Evolutionary conservation across 2,797 vertebrate genomes (phyloP).

Genomic region (Mergus octosetaceus): DNA sequence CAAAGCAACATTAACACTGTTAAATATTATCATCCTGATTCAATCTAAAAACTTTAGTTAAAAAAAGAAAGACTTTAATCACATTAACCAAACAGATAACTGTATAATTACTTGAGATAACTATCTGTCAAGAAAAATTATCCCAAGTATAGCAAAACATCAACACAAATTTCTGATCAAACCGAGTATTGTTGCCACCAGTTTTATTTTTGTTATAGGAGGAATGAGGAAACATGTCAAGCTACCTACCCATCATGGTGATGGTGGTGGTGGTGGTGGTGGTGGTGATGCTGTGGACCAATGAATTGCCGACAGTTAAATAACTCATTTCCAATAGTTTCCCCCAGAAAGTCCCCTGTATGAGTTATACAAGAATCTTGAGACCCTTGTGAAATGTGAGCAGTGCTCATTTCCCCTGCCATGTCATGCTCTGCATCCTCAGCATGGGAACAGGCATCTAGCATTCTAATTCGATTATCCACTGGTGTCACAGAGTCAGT

Average conservation of each 20-base stretch:
- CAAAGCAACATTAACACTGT: background rate
- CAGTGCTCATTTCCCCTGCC: slow-evolving; percentile 83
- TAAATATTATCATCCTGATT: background rate
- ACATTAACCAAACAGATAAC: background rate
- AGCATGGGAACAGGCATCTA: slow-evolving; percentile 86
- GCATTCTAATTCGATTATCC: slow-evolving; percentile 88
- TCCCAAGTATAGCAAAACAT: background rate
- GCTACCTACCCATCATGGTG: slow-evolving; percentile 89
- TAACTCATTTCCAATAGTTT: slow-evolving; percentile 92
- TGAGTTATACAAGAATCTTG: slow-evolving; percentile 92
- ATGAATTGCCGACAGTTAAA: slow-evolving; percentile 97
- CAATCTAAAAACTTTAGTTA: background rate
- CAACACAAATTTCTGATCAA: background rate
- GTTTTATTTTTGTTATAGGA: background rate
- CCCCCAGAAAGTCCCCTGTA: slow-evolving; percentile 91
- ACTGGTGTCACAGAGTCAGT: slow-evolving; percentile 82
- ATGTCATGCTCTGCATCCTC: slow-evolving; percentile 83
- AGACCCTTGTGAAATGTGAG: slow-evolving; percentile 86
- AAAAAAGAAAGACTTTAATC: background rate
- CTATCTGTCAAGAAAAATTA: background rate
- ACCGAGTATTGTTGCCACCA: background rate
- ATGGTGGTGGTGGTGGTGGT: slow-evolving; percentile 90
- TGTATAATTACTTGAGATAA: background rate
- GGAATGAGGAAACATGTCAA: background rate
- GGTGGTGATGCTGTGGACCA: slow-evolving; percentile 93